These are phyloP conservation scores for Cecropterus lyciades DNA, from an alignment of 1,140 invertebrate genomes.

Conservation along the genomic window DNA sequence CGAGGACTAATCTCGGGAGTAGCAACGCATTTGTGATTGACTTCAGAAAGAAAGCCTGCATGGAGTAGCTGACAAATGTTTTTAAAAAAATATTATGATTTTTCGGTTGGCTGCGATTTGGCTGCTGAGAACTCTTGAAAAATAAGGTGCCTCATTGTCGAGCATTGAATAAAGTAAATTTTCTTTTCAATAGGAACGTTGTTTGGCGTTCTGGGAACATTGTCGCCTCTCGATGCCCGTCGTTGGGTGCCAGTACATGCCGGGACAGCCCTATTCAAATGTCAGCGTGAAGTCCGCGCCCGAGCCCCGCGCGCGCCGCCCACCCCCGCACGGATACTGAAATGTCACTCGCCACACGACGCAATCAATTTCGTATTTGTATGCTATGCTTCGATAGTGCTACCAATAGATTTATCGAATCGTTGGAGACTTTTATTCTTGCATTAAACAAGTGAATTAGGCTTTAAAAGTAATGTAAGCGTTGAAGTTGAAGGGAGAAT, in stretches of 20 bases:
- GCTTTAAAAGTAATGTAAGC: background rate
- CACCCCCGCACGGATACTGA: conserved; percentile 62
- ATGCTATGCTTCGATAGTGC: conserved; percentile 69
- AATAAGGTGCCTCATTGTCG: conserved; percentile 68
- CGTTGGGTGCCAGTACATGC: conserved; percentile 76
- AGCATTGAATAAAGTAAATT: conserved; percentile 76
- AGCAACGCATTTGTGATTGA: too few relatives aligned
- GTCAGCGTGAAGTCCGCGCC: conserved; percentile 69
- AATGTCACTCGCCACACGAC: conserved; percentile 81
- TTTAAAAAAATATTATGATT: conserved; percentile 25
- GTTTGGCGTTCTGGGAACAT: conserved; percentile 73
- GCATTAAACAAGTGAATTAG: conserved; percentile 36
- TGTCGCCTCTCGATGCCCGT: conserved; percentile 76
- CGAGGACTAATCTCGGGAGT: too few relatives aligned
- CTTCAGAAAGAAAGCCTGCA: too few relatives aligned
- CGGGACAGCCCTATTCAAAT: conserved; percentile 81
- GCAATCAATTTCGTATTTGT: conserved; percentile 84
- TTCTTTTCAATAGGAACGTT: conserved; percentile 77
- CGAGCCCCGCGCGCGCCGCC: conserved; percentile 41
- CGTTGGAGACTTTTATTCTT: conserved; percentile 20
- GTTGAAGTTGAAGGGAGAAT: too few relatives aligned
- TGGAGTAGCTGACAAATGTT: too few relatives aligned
- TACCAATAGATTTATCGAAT: conserved; percentile 72
- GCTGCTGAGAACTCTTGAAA: conserved; percentile 47
- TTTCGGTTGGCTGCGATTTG: conserved; percentile 3